Evolutionary conservation across 2,113 vertebrate genomes (phyloP).

Genomic region (Scatophagus argus): DNA sequence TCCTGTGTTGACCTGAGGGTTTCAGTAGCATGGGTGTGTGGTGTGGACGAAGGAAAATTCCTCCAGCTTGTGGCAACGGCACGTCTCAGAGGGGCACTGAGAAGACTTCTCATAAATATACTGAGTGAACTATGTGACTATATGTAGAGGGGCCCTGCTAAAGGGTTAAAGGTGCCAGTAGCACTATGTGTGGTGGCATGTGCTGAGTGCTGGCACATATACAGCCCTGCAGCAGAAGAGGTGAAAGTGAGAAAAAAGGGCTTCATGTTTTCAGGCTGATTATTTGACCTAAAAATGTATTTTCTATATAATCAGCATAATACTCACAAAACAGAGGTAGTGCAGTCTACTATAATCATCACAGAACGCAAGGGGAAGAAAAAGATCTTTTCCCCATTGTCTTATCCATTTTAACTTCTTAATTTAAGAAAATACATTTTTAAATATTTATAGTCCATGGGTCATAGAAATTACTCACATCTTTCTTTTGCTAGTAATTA

Average conservation of each 20-base stretch:
- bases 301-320: too few species aligned
- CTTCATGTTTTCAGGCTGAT: too few species aligned
- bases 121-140: background rate
- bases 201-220: too few species aligned
- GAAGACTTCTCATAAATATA: background rate
- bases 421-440: background rate
- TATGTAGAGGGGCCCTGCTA: constrained; percentile 2
- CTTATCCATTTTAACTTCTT: background rate
- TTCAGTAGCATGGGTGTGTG: constrained; percentile 33
- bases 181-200: too few species aligned
- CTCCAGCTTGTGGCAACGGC: constrained; percentile 25
- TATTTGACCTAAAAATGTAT: too few species aligned
- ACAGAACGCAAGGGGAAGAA: background rate
- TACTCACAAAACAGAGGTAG: too few species aligned
- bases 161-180: too few species aligned
- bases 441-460: too few species aligned
- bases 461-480: too few species aligned
- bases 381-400: background rate
- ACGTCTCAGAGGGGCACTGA: constrained; percentile 9
- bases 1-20: background rate
- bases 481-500: too few species aligned
- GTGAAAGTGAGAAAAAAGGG: too few species aligned
- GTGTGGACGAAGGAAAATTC: constrained; percentile 10
- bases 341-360: background rate
- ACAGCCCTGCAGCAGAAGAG: too few species aligned